Conservation (phyloP, 92 coral and sea anemone genomes). For the Actinostola sp. region DNA sequence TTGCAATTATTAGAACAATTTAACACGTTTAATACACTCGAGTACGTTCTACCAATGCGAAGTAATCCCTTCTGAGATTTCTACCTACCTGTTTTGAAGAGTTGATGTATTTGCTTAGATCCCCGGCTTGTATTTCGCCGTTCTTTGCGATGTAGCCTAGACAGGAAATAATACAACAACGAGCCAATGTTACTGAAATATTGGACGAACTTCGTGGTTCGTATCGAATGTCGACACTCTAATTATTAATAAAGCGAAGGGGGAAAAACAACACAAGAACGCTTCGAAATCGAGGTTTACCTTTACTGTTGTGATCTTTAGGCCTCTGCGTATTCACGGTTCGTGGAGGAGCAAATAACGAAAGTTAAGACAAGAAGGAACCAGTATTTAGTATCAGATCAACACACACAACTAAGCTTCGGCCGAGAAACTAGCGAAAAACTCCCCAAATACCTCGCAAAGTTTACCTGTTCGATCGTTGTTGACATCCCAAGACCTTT, state of each 20-base stretch:
- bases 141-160: slow-evolving; percentile 84
- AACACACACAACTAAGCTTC: slow-evolving; percentile 35
- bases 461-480: slow-evolving; percentile 86
- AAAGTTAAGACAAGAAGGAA: slow-evolving; percentile 31
- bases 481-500: slow-evolving; percentile 79
- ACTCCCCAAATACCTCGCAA: slow-evolving; percentile 3
- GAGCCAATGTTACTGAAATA: neutral
- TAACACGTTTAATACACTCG: too few species aligned
- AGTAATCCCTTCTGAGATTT: neutral
- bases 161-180: slow-evolving; percentile 9
- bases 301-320: slow-evolving; percentile 92
- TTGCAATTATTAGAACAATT: slow-evolving; percentile 67
- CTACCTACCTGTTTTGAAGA: slow-evolving; percentile 84
- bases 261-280: neutral
- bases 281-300: slow-evolving; percentile 25
- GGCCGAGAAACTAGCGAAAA: slow-evolving; percentile 11
- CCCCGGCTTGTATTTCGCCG: slow-evolving; percentile 84
- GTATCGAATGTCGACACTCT: neutral
- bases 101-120: slow-evolving; percentile 90
- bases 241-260: neutral
- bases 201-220: too few species aligned
- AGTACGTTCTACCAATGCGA: neutral
- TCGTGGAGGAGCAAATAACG: slow-evolving; percentile 41
- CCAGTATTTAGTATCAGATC: slow-evolving; percentile 57
- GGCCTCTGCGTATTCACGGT: slow-evolving; percentile 68